Conservation (phyloP, 2,113 vertebrate species). For the Pterophyllum scalare region DNA sequence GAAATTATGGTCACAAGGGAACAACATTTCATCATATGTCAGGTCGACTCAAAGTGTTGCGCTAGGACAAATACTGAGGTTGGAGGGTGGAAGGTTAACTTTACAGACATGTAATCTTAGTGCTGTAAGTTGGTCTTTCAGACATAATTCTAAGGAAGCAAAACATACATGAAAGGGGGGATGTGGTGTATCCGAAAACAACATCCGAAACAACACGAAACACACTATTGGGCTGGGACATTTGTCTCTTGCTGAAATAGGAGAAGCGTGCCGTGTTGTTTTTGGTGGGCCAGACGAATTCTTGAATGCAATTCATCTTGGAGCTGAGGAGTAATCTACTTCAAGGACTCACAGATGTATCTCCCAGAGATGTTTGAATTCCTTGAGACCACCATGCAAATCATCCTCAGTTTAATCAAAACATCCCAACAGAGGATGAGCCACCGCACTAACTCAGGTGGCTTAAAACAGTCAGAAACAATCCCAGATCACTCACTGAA, state of each 20-base stretch:
- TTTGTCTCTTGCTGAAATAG: conserved; percentile 2
- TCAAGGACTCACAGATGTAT: conserved; percentile 52
- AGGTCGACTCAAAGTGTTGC: conserved; percentile 13
- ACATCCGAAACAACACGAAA: conserved; percentile 5
- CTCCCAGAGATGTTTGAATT: conserved; percentile 49
- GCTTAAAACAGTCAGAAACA: conserved; percentile 25
- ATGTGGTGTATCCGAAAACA: conserved; percentile 13
- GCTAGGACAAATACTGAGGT: conserved; percentile 28
- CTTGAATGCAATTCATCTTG: conserved; percentile 42
- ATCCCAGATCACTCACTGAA: conserved; percentile 10
- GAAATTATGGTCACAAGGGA: conserved; percentile 48
- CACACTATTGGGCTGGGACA: neutral
- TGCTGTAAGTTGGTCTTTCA: neutral
- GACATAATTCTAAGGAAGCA: neutral
- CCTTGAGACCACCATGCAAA: conserved; percentile 41
- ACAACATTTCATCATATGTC: conserved; percentile 55
- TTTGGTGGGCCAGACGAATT: conserved; percentile 26
- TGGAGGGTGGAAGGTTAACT: conserved; percentile 12
- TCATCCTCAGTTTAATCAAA: conserved; percentile 50
- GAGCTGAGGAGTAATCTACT: conserved; percentile 34
- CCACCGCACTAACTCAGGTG: conserved; percentile 24
- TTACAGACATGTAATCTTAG: conserved; percentile 1
- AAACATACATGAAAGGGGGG: neutral
- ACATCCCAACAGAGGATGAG: conserved; percentile 20
- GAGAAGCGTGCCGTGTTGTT: conserved; percentile 30